Evolutionary conservation across 1,140 invertebrate species (phyloP).

Genomic region (Drosophila rufa): DNA sequence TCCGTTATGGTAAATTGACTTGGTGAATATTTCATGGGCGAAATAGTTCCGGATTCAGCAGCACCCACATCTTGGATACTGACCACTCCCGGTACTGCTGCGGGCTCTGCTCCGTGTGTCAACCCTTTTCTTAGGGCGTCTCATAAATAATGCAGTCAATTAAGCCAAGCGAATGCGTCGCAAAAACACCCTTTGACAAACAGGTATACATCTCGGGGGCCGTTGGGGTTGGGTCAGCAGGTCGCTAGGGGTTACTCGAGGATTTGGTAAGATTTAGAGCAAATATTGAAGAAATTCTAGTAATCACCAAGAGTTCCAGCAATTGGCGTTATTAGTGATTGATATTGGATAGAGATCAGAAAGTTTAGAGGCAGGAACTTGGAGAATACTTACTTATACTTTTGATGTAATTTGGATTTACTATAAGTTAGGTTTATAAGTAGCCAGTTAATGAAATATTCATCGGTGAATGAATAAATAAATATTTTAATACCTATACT

Average conservation of each 20-base stretch:
- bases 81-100: slow-evolving; percentile 13
- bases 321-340: too few species aligned
- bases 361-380: too few species aligned
- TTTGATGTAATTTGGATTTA: too few species aligned
- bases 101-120: slow-evolving; percentile 41
- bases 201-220: neutral
- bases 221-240: neutral
- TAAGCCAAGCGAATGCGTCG: slow-evolving; percentile 59
- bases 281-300: neutral
- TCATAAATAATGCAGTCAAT: slow-evolving; percentile 78
- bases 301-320: too few species aligned
- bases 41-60: slow-evolving; percentile 50
- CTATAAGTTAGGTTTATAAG: too few species aligned
- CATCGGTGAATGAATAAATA: too few species aligned
- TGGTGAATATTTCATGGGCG: slow-evolving; percentile 68
- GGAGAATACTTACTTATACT: too few species aligned
- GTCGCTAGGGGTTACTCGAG: neutral
- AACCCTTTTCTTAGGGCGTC: slow-evolving; percentile 61
- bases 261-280: neutral
- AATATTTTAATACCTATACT: too few species aligned
- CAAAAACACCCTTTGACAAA: slow-evolving; percentile 44
- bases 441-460: too few species aligned
- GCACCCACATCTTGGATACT: slow-evolving; percentile 21
- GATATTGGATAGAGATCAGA: too few species aligned
- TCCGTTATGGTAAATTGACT: slow-evolving; percentile 75